Conservation (phyloP, 2,888 invertebrate genomes). For the Chirona hameri region DNA sequence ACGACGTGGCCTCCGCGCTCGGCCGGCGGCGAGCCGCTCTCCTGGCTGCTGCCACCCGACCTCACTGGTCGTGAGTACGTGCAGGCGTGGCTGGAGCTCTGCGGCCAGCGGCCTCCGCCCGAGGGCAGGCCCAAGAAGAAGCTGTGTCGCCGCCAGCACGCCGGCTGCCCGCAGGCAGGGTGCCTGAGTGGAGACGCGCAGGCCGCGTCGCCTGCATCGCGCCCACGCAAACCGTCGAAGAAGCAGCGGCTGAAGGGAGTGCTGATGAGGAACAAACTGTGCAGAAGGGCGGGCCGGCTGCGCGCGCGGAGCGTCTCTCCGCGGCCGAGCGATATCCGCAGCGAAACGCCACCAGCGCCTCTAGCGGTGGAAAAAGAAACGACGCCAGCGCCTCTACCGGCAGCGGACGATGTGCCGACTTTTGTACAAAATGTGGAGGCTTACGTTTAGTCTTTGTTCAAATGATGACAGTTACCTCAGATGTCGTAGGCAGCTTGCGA, state of each 20-base stretch:
- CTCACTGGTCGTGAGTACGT: slow-evolving; percentile 38
- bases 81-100: slow-evolving; percentile 38
- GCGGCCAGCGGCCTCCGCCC: not conserved
- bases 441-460: not conserved
- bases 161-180: not conserved
- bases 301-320: not conserved
- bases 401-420: not conserved
- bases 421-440: slow-evolving; percentile 27
- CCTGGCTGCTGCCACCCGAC: slow-evolving; percentile 36
- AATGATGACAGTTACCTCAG: slow-evolving; percentile 5
- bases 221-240: not conserved
- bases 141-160: not conserved
- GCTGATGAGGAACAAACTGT: not conserved
- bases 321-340: not conserved
- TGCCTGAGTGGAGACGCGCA: not conserved
- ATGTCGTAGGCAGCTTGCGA: not conserved
- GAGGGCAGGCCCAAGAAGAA: not conserved
- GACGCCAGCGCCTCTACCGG: not conserved
- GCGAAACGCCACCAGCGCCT: not conserved
- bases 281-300: not conserved
- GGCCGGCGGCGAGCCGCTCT: slow-evolving; percentile 33
- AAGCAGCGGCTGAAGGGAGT: not conserved
- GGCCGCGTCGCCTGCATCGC: not conserved
- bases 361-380: not conserved
- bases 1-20: slow-evolving; percentile 38